Conservation (phyloP, 2,113 vertebrate species). For the Entomyzon cyanotis region DNA sequence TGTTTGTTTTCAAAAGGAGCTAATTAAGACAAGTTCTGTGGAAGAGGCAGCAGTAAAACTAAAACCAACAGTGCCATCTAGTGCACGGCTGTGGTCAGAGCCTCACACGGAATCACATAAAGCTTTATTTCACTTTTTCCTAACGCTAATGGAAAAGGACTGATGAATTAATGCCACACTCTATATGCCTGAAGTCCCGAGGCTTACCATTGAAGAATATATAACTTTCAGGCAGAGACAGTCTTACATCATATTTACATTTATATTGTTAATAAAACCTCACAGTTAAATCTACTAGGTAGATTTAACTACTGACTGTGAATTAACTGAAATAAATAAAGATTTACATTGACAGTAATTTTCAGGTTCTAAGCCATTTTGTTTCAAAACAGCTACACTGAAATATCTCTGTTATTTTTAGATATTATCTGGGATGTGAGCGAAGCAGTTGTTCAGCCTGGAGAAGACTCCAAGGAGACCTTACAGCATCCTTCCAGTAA, state of each 20-base stretch:
- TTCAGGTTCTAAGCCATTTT: neutral
- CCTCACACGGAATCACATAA: accelerated
- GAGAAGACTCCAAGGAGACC: neutral
- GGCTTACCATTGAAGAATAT: neutral
- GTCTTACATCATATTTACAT: neutral
- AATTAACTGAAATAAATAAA: neutral
- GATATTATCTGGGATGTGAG: neutral
- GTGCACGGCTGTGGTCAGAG: neutral
- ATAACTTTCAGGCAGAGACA: neutral
- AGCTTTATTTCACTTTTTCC: neutral
- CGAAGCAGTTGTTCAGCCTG: neutral
- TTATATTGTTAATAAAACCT: neutral
- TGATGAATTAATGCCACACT: neutral
- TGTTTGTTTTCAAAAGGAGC: conserved; percentile 76
- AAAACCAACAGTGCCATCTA: conserved; percentile 77
- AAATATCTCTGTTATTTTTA: neutral
- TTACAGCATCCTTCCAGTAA: neutral
- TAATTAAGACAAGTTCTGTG: conserved; percentile 54
- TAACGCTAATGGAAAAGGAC: neutral
- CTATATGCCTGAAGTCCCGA: neutral
- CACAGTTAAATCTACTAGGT: neutral
- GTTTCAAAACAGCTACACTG: neutral
- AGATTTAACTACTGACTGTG: neutral
- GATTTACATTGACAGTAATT: neutral
- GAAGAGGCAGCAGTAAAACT: neutral